phyloP scores from a whole-genome alignment of 2,113 vertebrate species.

The Atrichornis clamosus region DNA sequence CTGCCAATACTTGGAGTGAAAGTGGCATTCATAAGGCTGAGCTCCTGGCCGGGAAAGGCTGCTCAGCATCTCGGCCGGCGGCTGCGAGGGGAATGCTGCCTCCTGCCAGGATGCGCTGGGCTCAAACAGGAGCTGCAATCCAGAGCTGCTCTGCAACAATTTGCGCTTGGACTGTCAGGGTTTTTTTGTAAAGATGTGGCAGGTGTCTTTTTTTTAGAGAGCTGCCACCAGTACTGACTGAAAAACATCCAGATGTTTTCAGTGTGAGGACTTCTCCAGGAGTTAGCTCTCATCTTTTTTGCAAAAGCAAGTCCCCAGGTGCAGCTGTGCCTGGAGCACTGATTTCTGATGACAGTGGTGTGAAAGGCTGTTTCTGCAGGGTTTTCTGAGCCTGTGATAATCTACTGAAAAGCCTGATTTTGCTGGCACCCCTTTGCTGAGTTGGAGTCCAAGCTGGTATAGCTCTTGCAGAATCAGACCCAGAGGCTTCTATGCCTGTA shows the following conservation, averaged over 20 bases:
- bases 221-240: not conserved
- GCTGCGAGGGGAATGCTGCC: not conserved
- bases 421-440: not conserved
- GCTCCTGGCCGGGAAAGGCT: not conserved
- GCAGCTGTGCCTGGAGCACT: not conserved
- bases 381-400: not conserved
- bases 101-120: not conserved
- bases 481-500: not conserved
- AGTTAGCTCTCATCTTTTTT: not conserved
- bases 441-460: not conserved
- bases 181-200: not conserved
- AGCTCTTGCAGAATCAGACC: not conserved
- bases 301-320: not conserved
- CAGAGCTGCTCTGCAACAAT: not conserved
- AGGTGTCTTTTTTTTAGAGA: not conserved
- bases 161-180: not conserved
- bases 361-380: not conserved
- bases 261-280: not conserved
- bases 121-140: not conserved
- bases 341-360: not conserved
- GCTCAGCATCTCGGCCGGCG: not conserved
- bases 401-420: not conserved
- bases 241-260: not conserved
- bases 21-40: conserved; percentile 26
- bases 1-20: not conserved